Conservation (phyloP, 2,113 vertebrate genomes). For the Microcebus griseorufus region DNA sequence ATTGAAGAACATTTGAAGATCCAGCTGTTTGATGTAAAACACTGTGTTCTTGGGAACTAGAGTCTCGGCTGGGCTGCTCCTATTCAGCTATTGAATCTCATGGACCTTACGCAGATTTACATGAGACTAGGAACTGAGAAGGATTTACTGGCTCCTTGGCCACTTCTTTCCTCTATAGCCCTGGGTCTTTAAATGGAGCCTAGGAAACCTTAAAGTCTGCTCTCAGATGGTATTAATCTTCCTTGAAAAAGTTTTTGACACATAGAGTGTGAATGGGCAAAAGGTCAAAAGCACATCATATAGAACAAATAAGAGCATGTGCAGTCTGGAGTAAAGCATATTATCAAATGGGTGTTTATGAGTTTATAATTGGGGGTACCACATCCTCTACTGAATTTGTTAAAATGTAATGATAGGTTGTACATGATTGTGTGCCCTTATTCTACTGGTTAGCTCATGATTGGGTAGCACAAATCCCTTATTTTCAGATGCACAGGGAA, state of each 20-base stretch:
- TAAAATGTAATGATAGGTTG: slow-evolving; percentile 68
- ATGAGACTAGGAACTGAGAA: neutral
- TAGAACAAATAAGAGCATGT: neutral
- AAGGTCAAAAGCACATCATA: neutral
- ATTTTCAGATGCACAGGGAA: slow-evolving; percentile 69
- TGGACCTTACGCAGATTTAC: neutral
- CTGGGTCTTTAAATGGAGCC: neutral
- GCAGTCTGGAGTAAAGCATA: neutral
- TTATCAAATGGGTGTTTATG: neutral
- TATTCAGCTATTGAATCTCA: neutral
- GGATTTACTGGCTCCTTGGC: neutral
- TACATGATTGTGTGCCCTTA: neutral
- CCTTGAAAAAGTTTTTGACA: neutral
- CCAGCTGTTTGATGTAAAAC: neutral
- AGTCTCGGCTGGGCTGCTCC: no score
- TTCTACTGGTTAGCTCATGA: slow-evolving; percentile 49
- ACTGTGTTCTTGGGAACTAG: neutral
- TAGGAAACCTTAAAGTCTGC: neutral
- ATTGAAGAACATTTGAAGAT: neutral
- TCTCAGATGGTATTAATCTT: neutral
- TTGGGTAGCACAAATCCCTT: slow-evolving; percentile 51
- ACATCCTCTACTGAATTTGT: slow-evolving; percentile 49
- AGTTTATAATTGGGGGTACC: slow-evolving; percentile 38
- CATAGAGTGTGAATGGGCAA: neutral
- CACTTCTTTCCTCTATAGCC: neutral